Evolutionary conservation across 2,797 vertebrate genomes (phyloP).

Genomic region (Thamnophis elegans): DNA sequence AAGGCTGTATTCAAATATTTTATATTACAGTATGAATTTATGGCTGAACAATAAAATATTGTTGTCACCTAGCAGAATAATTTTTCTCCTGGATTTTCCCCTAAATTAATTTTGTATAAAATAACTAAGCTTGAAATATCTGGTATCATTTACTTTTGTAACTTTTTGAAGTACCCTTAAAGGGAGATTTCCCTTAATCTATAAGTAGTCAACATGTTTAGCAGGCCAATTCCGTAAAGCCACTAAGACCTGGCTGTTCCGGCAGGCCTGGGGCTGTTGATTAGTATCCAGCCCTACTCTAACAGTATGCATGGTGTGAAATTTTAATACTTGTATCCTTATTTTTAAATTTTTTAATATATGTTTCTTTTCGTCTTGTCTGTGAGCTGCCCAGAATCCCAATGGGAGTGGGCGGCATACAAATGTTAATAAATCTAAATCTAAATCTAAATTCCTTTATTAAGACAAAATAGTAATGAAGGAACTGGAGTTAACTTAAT

Average conservation of each 20-base stretch:
- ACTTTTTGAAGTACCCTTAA: background rate
- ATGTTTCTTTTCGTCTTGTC: no score
- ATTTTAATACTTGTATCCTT: no score
- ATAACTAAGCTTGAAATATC: background rate
- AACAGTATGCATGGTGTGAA: no score
- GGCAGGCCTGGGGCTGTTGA: no score
- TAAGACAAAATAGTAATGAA: background rate
- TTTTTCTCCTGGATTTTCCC: background rate
- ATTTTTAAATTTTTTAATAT: no score
- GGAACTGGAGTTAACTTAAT: background rate
- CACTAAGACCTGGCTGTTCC: no score
- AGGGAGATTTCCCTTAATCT: background rate
- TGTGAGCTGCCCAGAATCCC: no score
- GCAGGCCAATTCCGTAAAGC: background rate
- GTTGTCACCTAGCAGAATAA: background rate
- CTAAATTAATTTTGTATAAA: background rate
- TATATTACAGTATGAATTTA: background rate
- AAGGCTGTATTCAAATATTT: background rate
- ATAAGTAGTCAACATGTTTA: background rate
- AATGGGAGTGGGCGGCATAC: no score
- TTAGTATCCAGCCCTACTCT: no score
- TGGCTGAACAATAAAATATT: background rate
- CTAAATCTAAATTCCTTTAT: no score
- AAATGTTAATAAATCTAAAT: no score
- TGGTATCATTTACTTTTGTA: background rate